Evolutionary conservation across 2,113 vertebrate genomes (phyloP), one percentile per base, ranked within the genome.

Genomic region (Eleginops maclovinus): DNA sequence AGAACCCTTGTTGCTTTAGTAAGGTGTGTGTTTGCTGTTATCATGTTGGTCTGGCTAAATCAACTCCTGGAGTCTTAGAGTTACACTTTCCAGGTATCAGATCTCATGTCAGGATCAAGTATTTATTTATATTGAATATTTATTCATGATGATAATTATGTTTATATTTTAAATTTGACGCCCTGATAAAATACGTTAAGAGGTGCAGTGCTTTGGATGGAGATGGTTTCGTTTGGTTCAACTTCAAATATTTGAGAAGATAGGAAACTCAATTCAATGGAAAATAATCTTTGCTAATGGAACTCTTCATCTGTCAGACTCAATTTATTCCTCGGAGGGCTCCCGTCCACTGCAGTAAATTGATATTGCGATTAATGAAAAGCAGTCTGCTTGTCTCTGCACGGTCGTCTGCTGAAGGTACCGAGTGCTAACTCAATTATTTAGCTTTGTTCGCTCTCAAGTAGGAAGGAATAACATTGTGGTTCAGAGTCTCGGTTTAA

Each of bases 321-420:
- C 0, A 24, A 1, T 26, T 56, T 13, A 55, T 56, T 24, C 1
- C 31, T 4, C 4, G 0, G 10, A 26, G 21, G 2, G 4, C 2
- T 11, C 47, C n/a, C 4, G 17, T 47, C 16, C 50, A 61, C 16
- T 28, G 13, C 61, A 26, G 9, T 55, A 6, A 19, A 22, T 21
- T 40, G 21, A 51, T 6, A 43, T 21, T 47, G 14, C 63, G 41
- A 70, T 67, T 16, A 67, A 24, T 75, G 50, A 66, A 62, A 24
- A 46, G 68, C 17, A 68, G 56, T 19, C 11, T 8, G 14, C 1
- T 14, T 4, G 28, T 16, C 12, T 44, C 41, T 44, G 31, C 31
- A 36, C 31, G 31, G 31, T 36, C 31, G 31, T n/a, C n/a, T n/a
- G n/a, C n/a, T n/a, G 19, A 28, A 16, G 36, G 40, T 40, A 43